phyloP scores from a whole-genome alignment of 2,113 vertebrate species.

The Paralichthys olivaceus region DNA sequence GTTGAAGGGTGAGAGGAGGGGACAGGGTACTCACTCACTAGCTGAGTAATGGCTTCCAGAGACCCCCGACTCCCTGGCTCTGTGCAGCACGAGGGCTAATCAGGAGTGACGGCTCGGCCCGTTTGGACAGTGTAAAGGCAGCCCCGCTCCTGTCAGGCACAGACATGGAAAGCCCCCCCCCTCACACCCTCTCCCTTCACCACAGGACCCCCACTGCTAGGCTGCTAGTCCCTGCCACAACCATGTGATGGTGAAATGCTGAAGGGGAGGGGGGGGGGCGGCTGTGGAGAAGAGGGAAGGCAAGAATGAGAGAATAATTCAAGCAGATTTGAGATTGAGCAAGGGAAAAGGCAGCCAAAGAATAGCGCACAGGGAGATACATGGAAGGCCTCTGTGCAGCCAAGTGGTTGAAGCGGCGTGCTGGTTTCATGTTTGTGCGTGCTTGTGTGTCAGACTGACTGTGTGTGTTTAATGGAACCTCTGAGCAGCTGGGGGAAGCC shows the following conservation, averaged over 20 bases:
- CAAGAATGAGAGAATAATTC: constrained; percentile 49
- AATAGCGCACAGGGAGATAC: constrained; percentile 40
- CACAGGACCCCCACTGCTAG: constrained; percentile 59
- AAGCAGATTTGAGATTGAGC: constrained; percentile 49
- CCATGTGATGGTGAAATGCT: constrained; percentile 66
- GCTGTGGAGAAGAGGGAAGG: constrained; percentile 26
- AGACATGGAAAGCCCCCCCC: constrained; percentile 82
- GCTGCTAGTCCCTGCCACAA: constrained; percentile 53
- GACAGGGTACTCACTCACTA: constrained; percentile 83
- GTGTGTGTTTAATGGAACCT: constrained; percentile 70
- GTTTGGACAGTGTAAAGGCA: constrained; percentile 95
- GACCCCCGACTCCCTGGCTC: constrained; percentile 83
- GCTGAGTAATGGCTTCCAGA: constrained; percentile 99
- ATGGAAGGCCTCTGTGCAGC: constrained; percentile 32
- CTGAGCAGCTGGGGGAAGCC: constrained; percentile 64
- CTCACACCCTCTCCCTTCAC: constrained; percentile 32
- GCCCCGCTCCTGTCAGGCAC: constrained; percentile 89
- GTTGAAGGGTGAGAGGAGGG: constrained; percentile 68
- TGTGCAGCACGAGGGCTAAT: constrained; percentile 90
- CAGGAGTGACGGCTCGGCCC: constrained; percentile 96
- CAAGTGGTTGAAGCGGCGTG: constrained; percentile 43
- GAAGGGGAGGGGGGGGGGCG: constrained; percentile 15
- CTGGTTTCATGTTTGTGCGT: constrained; percentile 51
- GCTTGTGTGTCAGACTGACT: constrained; percentile 60
- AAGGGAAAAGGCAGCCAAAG: constrained; percentile 45